Evolutionary conservation across 2,888 invertebrate genomes (phyloP), one percentile per base, ranked within the genome.

Genomic region (Cryptophagus acutangulus): DNA sequence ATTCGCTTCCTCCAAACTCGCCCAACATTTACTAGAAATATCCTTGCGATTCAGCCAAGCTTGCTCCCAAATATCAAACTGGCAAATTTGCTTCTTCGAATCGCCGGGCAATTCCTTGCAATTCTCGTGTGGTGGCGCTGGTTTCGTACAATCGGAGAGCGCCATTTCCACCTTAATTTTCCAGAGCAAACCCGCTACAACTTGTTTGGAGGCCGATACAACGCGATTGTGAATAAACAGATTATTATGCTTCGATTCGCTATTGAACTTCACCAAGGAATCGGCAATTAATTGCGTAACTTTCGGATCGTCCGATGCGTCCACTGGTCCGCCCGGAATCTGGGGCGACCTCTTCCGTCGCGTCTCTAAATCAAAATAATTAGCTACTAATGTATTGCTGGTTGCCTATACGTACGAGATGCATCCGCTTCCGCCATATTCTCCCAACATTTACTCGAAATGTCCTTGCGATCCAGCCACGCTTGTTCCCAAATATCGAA

Each of bases 101-200:
- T 38, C 58, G 39, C 60, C 51, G 37, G 69, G 46, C 17, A 71
- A 45, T 42, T 64, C 54, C 48, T 72, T 71, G 36, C 58, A 49
- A 1, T 40, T 15, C 12, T 45, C 39, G 28, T n/a, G n/a, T n/a
- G n/a, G n/a, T n/a, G n/a, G n/a, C n/a, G n/a, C n/a, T n/a, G 35
- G 38, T 48, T 71, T 74, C 9, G 65, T 55, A 48, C 81, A 80
- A 41, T 71, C 69, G 2, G 78, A 77, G 28, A 72, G 71, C 9
- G 77, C 77, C 6, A 83, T 65, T 49, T 74, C 70, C 35, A 77
- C 76, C 48, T 74, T 73, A 30, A 85, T 74, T 57, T 72, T 75
- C 17, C 76, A 78, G 36, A 75, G 55, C 17, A 65, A 53, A 12
- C 81, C 82, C 33, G 76, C 66, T 3, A 79, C 75, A 8, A 77